Evolutionary conservation across 2,888 invertebrate species (phyloP), one percentile per base, ranked within the genome.

Genomic region (Hermodice carunculata): DNA sequence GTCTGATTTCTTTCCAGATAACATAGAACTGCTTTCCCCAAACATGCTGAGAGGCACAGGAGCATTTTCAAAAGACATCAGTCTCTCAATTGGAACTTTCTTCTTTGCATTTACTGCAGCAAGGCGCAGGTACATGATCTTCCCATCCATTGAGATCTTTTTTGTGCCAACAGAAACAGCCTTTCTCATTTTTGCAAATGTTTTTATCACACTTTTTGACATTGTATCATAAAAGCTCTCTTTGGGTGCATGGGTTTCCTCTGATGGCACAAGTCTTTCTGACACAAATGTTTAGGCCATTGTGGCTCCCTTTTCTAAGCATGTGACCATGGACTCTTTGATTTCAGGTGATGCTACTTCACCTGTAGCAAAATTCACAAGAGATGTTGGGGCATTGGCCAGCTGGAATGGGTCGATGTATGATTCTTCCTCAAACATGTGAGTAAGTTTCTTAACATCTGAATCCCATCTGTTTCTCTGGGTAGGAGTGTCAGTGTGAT

Each of bases 401-500:
- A 46, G 2, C 14, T 46, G 26, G 28, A 11, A 46, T 46, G 46
- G 46, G 46, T 14, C 28, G 46, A 46, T 5, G 46, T 26, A 46
- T 3, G 46, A 5, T 11, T 4, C 3, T 26, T 28, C 28, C 46
- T 46, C 46, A 46, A 46, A 46, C 44, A 46, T 46, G 24, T 2
- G 5, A 46, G 6, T 46, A 24, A 46, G 24, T 4, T 46, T 46
- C 44, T 4, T 24, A 17, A 46, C 46, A 46, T 56, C 11, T 76
- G 60, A 28, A 76, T 61, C 1, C 75, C 73, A 1, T 69, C 70
- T 24, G 73, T 66, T 17, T 3, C 24, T 46, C 2, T 46, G 26
- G 5, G 46, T 26, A 28, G 46, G 6, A 5, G 8, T 4, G 4
- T 26, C 26, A 19, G 26, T 46, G 46, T 46, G 46, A 19, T 46